Conservation (phyloP, 2,888 invertebrate genomes). For the Ganaspis brasiliensis region DNA sequence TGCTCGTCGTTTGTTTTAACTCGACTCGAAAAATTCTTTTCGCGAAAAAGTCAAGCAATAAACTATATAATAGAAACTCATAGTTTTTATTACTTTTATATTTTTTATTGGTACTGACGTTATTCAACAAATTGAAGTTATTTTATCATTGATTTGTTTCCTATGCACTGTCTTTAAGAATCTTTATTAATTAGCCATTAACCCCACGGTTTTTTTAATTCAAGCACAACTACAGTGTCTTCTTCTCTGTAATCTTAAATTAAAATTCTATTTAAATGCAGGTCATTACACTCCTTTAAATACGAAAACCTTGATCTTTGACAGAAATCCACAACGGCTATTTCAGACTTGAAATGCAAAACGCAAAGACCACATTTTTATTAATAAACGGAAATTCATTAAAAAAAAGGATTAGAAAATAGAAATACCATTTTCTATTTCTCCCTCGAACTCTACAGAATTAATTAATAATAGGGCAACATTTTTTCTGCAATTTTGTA, state of each 20-base stretch:
- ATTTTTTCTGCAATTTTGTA: too few relatives aligned
- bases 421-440: too few relatives aligned
- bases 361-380: too few relatives aligned
- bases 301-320: slow-evolving; percentile 31
- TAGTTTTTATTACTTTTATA: too few relatives aligned
- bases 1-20: too few relatives aligned
- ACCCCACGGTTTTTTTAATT: neutral
- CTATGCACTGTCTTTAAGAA: neutral
- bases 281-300: slow-evolving; percentile 34
- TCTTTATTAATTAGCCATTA: neutral
- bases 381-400: too few relatives aligned
- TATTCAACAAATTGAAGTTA: slow-evolving; percentile 44
- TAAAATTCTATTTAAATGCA: slow-evolving; percentile 19
- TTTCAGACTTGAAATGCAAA: slow-evolving; percentile 1
- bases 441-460: too few relatives aligned
- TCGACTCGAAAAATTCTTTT: too few relatives aligned
- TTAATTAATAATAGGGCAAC: too few relatives aligned
- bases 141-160: neutral
- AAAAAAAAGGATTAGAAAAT: neutral
- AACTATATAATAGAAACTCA: too few relatives aligned
- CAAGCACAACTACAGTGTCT: neutral
- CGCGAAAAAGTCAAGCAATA: too few relatives aligned
- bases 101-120: too few relatives aligned
- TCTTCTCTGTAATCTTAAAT: neutral
- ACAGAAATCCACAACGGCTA: neutral